A percentile compares a stretch with the other conserved stretches of the same genome.
Conservation (phyloP, 2,888 invertebrate genomes). For the Dendrolimus pini region DNA sequence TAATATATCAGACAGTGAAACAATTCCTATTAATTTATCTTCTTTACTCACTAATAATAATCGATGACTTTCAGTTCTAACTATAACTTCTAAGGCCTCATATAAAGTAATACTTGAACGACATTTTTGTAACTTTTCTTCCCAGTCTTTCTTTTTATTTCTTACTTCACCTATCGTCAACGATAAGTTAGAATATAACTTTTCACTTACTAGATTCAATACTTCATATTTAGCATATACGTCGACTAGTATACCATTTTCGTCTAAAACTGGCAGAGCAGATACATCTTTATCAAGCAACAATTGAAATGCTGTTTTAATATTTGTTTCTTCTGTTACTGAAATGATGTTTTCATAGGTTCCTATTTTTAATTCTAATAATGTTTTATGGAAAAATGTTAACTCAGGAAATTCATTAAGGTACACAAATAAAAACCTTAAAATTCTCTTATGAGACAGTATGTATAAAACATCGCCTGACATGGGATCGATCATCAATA, state of each 20-base stretch:
- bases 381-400: conserved; percentile 64
- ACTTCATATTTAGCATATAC: conserved; percentile 73
- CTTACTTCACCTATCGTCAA: conserved; percentile 90
- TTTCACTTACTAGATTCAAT: conserved; percentile 91
- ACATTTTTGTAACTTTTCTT: conserved; percentile 94
- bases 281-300: conserved; percentile 65
- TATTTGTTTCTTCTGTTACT: conserved; percentile 54
- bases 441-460: conserved; percentile 65
- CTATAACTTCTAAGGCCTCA: conserved; percentile 92
- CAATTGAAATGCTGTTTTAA: conserved; percentile 62
- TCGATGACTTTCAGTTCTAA: conserved; percentile 88
- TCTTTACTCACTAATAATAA: conserved; percentile 71
- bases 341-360: conserved; percentile 62
- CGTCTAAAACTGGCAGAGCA: conserved; percentile 63
- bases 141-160: conserved; percentile 92
- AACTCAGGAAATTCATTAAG: conserved; percentile 69
- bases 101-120: conserved; percentile 89
- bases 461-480: conserved; percentile 65
- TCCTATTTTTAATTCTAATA: conserved; percentile 63
- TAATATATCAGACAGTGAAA: conserved; percentile 70
- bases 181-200: conserved; percentile 93
- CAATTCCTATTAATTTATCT: conserved; percentile 65
- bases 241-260: conserved; percentile 55
- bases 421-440: conserved; percentile 67
- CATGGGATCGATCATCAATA: conserved; percentile 58